A percentile compares a stretch with the other conserved stretches of the same genome.
Conservation (phyloP, 2,797 vertebrate species). For the Allochrocebus solatus region DNA sequence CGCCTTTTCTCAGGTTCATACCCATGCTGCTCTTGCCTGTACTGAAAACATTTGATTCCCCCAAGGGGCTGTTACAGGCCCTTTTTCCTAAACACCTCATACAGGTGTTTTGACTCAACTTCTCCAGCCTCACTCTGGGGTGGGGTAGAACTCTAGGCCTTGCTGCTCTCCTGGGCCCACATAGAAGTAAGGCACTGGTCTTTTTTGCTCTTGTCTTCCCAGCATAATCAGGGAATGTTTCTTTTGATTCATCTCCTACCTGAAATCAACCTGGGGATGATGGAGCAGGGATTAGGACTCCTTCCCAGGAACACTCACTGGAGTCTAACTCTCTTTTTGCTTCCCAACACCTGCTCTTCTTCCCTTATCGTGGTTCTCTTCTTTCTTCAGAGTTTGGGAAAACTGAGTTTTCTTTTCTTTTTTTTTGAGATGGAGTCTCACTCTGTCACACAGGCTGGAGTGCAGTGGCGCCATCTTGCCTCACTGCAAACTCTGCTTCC, state of each 20-base stretch:
- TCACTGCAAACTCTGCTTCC: no score
- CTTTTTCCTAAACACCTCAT: neutral
- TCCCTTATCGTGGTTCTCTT: neutral
- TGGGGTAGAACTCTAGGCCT: neutral
- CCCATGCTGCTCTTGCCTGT: neutral
- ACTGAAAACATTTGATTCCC: neutral
- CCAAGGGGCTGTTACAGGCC: neutral
- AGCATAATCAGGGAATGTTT: neutral
- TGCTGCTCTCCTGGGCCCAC: neutral
- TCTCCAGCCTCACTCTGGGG: neutral
- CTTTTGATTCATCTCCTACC: neutral
- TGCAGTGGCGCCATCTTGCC: no score
- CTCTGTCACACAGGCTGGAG: no score
- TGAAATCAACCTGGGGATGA: neutral
- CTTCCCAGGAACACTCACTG: neutral
- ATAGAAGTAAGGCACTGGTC: neutral
- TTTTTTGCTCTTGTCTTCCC: neutral
- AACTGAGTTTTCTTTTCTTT: neutral
- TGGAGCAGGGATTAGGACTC: neutral
- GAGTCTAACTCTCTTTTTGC: neutral
- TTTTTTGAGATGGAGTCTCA: no score
- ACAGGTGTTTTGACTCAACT: neutral
- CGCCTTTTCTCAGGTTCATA: no score
- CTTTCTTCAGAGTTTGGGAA: neutral
- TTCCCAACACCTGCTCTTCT: neutral